Conservation (phyloP, 2,113 vertebrate genomes). For the Lamprotornis superbus region DNA sequence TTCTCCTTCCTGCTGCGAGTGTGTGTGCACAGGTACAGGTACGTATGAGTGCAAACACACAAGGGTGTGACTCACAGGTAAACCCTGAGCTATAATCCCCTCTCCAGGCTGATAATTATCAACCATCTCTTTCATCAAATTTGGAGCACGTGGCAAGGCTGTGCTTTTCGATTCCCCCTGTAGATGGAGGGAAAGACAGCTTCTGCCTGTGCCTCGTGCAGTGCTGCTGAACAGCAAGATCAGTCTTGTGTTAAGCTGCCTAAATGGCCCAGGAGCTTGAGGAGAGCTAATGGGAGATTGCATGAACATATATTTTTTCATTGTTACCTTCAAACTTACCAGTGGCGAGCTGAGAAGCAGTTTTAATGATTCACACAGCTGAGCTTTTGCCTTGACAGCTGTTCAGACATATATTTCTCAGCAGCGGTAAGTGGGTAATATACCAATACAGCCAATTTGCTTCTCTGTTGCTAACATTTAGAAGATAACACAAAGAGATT, state of each 20-base stretch:
- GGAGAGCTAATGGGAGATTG: not conserved
- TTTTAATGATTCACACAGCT: conserved; percentile 25
- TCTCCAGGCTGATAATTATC: not conserved
- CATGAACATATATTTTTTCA: not conserved
- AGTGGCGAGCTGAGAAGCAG: not conserved
- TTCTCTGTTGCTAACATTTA: not conserved
- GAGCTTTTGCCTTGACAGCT: not conserved
- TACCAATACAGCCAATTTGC: not conserved
- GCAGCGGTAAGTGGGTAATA: not conserved
- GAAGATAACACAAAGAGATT: not conserved
- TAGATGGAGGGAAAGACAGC: not conserved
- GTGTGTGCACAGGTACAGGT: not conserved
- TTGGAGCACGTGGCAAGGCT: not conserved
- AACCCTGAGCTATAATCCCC: not conserved
- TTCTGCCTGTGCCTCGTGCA: not conserved
- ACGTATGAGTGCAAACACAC: not conserved
- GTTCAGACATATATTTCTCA: not conserved
- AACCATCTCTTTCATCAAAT: not conserved
- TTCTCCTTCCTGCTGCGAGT: not conserved
- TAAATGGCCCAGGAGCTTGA: not conserved
- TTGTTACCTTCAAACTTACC: not conserved
- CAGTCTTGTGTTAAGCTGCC: conserved; percentile 8
- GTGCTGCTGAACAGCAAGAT: not conserved
- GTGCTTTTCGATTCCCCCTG: not conserved
- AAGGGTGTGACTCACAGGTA: not conserved